Conservation (phyloP, 2,888 invertebrate genomes). For the Netelia fuscicornis region DNA sequence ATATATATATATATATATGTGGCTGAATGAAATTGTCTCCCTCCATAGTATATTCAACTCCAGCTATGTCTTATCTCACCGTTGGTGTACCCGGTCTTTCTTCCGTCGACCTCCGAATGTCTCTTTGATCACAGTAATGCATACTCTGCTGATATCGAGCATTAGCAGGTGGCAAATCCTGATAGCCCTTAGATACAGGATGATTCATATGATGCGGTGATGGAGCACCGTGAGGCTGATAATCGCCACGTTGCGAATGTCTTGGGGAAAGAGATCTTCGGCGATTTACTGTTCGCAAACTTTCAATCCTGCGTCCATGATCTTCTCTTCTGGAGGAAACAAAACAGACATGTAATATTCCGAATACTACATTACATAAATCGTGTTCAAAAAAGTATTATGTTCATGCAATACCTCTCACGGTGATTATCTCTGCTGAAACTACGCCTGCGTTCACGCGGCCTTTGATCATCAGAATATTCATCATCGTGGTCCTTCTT, state of each 20-base stretch:
- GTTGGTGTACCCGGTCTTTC: slow-evolving; percentile 91
- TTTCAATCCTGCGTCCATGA: slow-evolving; percentile 79
- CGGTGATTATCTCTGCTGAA: slow-evolving; percentile 82
- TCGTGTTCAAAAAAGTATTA: no score
- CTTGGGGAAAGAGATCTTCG: slow-evolving; percentile 81
- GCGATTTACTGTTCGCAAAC: slow-evolving; percentile 78
- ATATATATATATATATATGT: neutral
- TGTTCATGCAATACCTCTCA: slow-evolving; percentile 76
- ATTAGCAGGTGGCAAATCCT: slow-evolving; percentile 80
- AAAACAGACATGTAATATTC: neutral
- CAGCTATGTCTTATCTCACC: slow-evolving; percentile 79
- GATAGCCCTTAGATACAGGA: slow-evolving; percentile 79
- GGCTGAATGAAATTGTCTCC: no score
- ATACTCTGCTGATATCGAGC: slow-evolving; percentile 80
- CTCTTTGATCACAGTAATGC: slow-evolving; percentile 80
- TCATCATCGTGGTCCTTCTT: slow-evolving; percentile 78
- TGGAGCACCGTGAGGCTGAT: slow-evolving; percentile 75
- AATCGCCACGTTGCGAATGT: slow-evolving; percentile 80
- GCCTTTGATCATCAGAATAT: slow-evolving; percentile 78
- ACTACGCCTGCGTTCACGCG: slow-evolving; percentile 80
- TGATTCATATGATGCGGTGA: slow-evolving; percentile 78
- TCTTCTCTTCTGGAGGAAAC: slow-evolving; percentile 75
- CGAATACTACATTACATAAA: neutral
- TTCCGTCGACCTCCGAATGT: slow-evolving; percentile 85
- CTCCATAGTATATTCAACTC: no score